Conservation (phyloP, 2,888 invertebrate species). For the Patella ulyssiponensis region DNA sequence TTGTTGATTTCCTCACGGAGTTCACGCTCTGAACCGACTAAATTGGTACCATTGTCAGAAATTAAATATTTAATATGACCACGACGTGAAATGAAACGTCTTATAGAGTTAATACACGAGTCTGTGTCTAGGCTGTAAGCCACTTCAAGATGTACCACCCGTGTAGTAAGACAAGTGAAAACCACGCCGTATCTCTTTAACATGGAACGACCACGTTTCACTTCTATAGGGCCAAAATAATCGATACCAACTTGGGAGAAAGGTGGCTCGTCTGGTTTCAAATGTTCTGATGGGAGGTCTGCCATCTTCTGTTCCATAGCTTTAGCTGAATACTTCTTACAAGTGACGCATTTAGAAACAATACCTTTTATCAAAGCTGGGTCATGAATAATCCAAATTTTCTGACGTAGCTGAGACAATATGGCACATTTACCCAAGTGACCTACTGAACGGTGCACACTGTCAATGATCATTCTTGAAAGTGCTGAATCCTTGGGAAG, state of each 20-base stretch:
- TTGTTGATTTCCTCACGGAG: constrained; percentile 27
- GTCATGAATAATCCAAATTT: constrained; percentile 19
- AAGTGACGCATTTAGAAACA: constrained; percentile 15
- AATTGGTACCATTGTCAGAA: constrained; percentile 37
- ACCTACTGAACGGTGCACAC: constrained; percentile 1
- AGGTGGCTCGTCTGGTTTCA: constrained; percentile 13
- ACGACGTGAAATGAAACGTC: constrained; percentile 31
- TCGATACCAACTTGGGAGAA: constrained; percentile 29
- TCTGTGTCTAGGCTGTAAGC: constrained; percentile 26
- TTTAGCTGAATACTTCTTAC: background rate
- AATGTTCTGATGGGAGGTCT: background rate
- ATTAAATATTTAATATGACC: constrained; percentile 15
- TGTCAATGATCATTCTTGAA: background rate
- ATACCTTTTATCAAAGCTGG: background rate
- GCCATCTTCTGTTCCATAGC: constrained; percentile 9
- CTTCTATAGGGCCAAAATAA: constrained; percentile 31
- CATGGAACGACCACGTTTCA: constrained; percentile 28
- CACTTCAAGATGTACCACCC: constrained; percentile 37
- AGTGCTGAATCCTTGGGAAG: background rate
- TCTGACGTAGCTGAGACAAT: constrained; percentile 12
- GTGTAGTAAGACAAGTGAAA: constrained; percentile 31
- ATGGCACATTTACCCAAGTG: constrained; percentile 14
- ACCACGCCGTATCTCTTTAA: constrained; percentile 37
- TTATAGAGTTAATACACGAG: constrained; percentile 26
- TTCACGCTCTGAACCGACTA: constrained; percentile 36